A percentile compares a stretch with the other conserved stretches of the same genome.
phyloP scores from a whole-genome alignment of 2,888 invertebrate species.

The Acanthosoma haemorrhoidale region DNA sequence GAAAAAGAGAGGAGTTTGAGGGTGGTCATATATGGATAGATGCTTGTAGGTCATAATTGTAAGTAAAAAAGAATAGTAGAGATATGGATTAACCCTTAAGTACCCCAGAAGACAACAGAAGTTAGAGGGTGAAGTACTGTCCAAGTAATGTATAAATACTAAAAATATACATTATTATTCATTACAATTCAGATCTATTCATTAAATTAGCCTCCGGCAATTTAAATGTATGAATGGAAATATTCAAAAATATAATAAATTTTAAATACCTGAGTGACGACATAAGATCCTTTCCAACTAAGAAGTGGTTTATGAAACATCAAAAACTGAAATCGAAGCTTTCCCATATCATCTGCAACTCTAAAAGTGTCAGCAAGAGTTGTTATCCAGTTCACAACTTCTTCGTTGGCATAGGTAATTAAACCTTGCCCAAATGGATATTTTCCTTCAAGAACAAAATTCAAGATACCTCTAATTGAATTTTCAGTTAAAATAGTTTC shows the following conservation, averaged over 20 bases:
- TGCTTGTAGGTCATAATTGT: no score
- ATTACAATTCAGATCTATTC: no score
- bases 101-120: no score
- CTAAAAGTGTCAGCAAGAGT: slow-evolving; percentile 93
- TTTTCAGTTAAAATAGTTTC: slow-evolving; percentile 92
- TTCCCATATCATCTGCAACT: slow-evolving; percentile 97
- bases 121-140: no score
- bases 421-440: slow-evolving; percentile 94
- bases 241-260: not conserved
- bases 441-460: slow-evolving; percentile 90
- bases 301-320: slow-evolving; percentile 91
- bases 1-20: no score
- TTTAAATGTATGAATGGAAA: no score
- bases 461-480: slow-evolving; percentile 81
- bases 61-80: no score
- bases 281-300: slow-evolving; percentile 97
- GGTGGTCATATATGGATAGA: no score
- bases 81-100: no score
- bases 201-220: no score
- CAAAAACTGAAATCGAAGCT: slow-evolving; percentile 84
- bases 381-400: slow-evolving; percentile 94
- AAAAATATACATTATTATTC: no score
- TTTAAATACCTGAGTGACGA: slow-evolving; percentile 78
- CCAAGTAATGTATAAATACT: no score
- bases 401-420: slow-evolving; percentile 93